These are phyloP conservation scores for Glaucomys volans DNA, from an alignment of 2,113 vertebrate species.

Conservation along the genomic window DNA sequence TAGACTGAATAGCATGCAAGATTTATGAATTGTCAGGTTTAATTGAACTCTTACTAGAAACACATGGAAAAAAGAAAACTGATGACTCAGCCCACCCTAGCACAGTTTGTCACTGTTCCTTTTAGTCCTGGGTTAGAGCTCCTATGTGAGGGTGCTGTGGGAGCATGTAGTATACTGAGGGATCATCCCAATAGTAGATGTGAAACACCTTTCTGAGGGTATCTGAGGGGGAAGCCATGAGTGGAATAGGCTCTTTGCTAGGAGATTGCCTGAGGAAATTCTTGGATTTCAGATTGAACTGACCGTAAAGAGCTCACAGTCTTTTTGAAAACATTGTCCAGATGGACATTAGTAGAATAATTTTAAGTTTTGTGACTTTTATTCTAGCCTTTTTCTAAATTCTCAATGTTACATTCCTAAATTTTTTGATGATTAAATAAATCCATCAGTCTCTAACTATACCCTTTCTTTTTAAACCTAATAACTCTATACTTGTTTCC, in stretches of 20 bases:
- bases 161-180: fast-evolving
- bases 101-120: neutral
- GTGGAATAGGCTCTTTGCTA: neutral
- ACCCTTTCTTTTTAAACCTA: slow-evolving; percentile 74
- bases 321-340: neutral
- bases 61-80: neutral
- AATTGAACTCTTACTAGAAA: neutral
- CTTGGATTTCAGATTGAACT: neutral
- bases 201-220: neutral
- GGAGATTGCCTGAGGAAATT: neutral
- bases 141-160: neutral
- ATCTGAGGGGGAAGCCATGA: neutral
- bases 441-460: slow-evolving; percentile 64
- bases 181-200: neutral
- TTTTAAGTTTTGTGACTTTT: neutral
- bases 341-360: neutral
- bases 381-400: slow-evolving; percentile 37
- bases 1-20: neutral
- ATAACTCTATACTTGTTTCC: slow-evolving; percentile 83
- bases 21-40: neutral
- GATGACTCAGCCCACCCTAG: neutral
- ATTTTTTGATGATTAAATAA: slow-evolving; percentile 43
- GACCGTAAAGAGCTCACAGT: neutral
- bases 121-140: neutral
- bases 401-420: neutral